Evolutionary conservation across 2,113 vertebrate genomes (phyloP).

Genomic region (Cryptomyrus ogoouensis): DNA sequence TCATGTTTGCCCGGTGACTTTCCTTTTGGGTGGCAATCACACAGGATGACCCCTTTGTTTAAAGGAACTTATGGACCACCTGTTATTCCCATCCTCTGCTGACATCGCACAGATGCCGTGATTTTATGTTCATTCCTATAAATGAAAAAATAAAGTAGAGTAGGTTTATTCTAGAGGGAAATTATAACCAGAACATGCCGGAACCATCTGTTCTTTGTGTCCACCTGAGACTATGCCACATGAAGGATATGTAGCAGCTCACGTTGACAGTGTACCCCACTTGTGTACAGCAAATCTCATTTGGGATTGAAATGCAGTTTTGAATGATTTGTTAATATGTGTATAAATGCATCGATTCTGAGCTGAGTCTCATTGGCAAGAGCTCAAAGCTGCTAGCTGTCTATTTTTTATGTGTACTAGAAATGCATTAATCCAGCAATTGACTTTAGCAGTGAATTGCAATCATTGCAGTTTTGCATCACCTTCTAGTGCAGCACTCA

Average conservation of each 20-base stretch:
- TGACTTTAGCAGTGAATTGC: not conserved
- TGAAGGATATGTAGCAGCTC: not conserved
- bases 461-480: not conserved
- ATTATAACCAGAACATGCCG: conserved; percentile 13
- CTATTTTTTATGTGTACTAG: not conserved
- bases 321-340: not conserved
- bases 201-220: conserved; percentile 11
- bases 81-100: conserved; percentile 1
- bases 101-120: conserved; percentile 7
- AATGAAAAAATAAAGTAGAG: conserved; percentile 18
- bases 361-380: not conserved
- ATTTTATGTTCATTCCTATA: conserved; percentile 6
- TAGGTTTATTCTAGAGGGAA: conserved; percentile 18
- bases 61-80: conserved; percentile 10
- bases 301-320: conserved; percentile 1
- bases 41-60: conserved; percentile 16
- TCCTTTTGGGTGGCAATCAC: not conserved
- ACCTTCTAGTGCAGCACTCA: not conserved
- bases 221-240: not conserved
- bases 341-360: not conserved
- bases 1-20: not conserved
- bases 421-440: not conserved
- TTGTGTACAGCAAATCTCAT: conserved; percentile 1
- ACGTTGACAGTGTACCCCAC: too few species aligned
- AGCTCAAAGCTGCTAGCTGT: conserved; percentile 7